These are phyloP conservation scores for Perodicticus potto DNA, from an alignment of 2,797 vertebrate species.

Conservation along the genomic window DNA sequence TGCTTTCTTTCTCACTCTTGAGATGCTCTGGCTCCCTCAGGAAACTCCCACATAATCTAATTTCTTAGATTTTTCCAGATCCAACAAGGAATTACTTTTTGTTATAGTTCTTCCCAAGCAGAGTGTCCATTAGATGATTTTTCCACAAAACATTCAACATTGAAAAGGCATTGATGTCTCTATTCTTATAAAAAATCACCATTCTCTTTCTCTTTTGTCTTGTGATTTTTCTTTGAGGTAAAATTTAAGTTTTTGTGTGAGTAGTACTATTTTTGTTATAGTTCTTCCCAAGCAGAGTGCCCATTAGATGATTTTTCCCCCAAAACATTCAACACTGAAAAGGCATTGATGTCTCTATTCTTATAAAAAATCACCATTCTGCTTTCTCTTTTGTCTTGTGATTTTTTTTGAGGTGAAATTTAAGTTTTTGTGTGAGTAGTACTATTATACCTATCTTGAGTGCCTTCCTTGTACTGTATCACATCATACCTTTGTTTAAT, in stretches of 20 bases:
- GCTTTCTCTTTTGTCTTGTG: too few relatives aligned
- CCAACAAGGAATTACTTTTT: constrained; percentile 49
- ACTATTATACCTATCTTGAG: too few relatives aligned
- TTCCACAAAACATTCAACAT: not conserved
- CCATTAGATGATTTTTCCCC: not conserved
- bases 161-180: not conserved
- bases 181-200: not conserved
- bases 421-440: too few relatives aligned
- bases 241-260: too few relatives aligned
- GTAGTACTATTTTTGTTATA: not conserved
- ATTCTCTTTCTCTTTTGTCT: too few relatives aligned
- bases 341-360: not conserved
- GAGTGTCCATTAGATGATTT: not conserved
- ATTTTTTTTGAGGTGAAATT: too few relatives aligned
- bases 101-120: not conserved
- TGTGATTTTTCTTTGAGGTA: too few relatives aligned
- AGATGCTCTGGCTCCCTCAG: not conserved
- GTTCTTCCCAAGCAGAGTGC: not conserved
- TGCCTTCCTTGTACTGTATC: too few relatives aligned
- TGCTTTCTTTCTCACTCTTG: constrained; percentile 11
- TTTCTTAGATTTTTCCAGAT: constrained; percentile 65
- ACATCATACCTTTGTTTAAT: too few relatives aligned
- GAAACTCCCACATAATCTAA: not conserved
- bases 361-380: too few relatives aligned
- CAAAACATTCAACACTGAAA: constrained; percentile 39